A percentile compares a stretch with the other conserved stretches of the same genome.
phyloP scores from a whole-genome alignment of 1,140 invertebrate genomes.

The Drosophila ercepeae region DNA sequence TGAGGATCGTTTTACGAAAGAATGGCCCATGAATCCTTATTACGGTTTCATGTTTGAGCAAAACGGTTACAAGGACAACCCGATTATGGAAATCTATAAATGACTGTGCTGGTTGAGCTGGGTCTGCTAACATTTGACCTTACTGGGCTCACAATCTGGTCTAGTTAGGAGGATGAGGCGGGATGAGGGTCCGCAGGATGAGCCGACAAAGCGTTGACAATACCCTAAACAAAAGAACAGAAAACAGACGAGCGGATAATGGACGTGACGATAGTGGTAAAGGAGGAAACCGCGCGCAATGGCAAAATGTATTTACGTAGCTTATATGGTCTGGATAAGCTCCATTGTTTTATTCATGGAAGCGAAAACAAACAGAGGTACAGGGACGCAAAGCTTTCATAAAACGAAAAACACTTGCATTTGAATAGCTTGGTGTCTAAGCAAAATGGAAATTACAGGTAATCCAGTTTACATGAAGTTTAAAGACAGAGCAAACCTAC shows the following conservation, averaged over 20 bases:
- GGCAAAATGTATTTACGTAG: constrained; percentile 55
- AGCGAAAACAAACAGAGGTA: constrained; percentile 37
- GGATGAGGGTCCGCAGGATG: constrained; percentile 36
- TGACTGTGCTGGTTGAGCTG: constrained; percentile 32
- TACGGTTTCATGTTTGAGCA: constrained; percentile 40
- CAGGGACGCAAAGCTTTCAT: neutral
- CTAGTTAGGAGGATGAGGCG: constrained; percentile 13
- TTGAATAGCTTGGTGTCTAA: neutral
- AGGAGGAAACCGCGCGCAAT: constrained; percentile 25
- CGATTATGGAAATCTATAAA: constrained; percentile 63
- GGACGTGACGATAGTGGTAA: constrained; percentile 29
- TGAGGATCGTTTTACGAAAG: neutral
- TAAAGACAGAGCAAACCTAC: no score
- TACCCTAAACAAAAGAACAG: constrained; percentile 59
- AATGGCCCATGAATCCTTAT: constrained; percentile 21
- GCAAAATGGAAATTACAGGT: neutral
- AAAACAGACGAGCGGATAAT: constrained; percentile 61
- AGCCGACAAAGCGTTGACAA: constrained; percentile 64
- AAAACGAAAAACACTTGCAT: constrained; percentile 3
- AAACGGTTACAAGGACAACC: constrained; percentile 73
- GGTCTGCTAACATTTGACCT: constrained; percentile 65
- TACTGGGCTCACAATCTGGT: constrained; percentile 40
- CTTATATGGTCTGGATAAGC: constrained; percentile 48
- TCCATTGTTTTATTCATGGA: constrained; percentile 52
- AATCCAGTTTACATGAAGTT: neutral